phyloP scores from a whole-genome alignment of 2,113 vertebrate species.

The Anhinga anhinga region DNA sequence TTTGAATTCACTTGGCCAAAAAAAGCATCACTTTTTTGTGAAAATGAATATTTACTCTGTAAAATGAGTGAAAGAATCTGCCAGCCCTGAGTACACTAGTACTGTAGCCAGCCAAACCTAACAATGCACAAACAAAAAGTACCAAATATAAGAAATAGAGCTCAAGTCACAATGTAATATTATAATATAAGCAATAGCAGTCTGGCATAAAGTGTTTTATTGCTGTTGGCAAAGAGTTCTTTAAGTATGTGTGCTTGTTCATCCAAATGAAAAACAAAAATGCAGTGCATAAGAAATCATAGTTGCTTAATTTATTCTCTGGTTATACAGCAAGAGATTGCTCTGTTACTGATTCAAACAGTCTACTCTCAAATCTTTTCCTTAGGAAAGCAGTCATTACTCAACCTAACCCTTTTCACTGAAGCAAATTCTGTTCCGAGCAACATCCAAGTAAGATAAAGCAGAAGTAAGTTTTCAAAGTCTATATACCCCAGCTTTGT shows the following conservation, averaged over 20 bases:
- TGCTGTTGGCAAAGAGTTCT: slow-evolving; percentile 13
- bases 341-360: background rate
- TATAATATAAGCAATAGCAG: background rate
- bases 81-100: background rate
- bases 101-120: slow-evolving; percentile 3
- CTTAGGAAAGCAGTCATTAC: background rate
- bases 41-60: background rate
- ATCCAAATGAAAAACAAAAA: slow-evolving; percentile 24
- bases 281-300: background rate
- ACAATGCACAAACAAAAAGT: background rate
- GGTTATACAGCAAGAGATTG: background rate
- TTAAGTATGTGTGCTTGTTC: background rate
- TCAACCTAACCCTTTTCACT: background rate
- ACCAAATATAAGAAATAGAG: background rate
- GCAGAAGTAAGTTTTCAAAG: background rate
- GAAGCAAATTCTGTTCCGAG: background rate
- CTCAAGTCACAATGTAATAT: background rate
- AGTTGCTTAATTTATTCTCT: background rate
- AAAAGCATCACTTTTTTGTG: background rate
- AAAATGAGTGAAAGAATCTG: slow-evolving; percentile 15
- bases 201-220: slow-evolving; percentile 45
- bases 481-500: background rate
- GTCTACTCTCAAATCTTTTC: background rate
- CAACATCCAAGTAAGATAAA: background rate
- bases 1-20: background rate